Percentiles rank a stretch among this genome's conserved stretches.
phyloP scores from a whole-genome alignment of 2,797 vertebrate species.

The Cyclopterus lumpus region DNA sequence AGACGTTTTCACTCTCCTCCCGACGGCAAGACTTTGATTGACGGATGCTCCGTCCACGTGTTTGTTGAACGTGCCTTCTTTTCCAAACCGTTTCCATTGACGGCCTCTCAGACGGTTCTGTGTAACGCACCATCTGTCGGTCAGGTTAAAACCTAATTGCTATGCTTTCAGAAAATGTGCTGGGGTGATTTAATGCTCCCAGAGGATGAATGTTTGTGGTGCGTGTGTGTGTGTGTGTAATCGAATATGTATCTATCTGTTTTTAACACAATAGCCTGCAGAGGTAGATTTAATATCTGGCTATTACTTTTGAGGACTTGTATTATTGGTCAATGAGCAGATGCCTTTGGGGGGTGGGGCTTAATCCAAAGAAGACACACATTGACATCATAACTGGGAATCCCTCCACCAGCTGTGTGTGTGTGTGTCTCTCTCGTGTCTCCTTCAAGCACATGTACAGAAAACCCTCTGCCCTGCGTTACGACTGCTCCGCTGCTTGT shows the following conservation, averaged over 20 bases:
- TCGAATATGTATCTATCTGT: background rate
- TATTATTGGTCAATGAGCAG: conserved; percentile 12
- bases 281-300: conserved; percentile 1
- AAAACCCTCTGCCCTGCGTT: background rate
- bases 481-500: conserved; percentile 2
- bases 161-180: background rate
- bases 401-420: conserved; percentile 63
- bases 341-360: background rate
- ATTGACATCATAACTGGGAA: conserved; percentile 63
- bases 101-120: too few species aligned
- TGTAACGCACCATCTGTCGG: background rate
- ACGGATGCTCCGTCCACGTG: too few species aligned
- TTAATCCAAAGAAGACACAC: background rate
- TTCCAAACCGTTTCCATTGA: too few species aligned
- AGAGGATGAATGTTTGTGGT: background rate
- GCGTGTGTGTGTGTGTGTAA: background rate
- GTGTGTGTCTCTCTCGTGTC: conserved; percentile 7
- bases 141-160: background rate
- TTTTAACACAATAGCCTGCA: background rate
- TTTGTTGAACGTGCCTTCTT: too few species aligned
- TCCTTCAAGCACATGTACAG: background rate
- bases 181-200: background rate
- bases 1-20: too few species aligned
- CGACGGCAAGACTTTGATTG: too few species aligned
- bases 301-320: background rate